Base-by-base conservation (phyloP, 2,888 invertebrate genomes). In the Capitulum mitella region DNA sequence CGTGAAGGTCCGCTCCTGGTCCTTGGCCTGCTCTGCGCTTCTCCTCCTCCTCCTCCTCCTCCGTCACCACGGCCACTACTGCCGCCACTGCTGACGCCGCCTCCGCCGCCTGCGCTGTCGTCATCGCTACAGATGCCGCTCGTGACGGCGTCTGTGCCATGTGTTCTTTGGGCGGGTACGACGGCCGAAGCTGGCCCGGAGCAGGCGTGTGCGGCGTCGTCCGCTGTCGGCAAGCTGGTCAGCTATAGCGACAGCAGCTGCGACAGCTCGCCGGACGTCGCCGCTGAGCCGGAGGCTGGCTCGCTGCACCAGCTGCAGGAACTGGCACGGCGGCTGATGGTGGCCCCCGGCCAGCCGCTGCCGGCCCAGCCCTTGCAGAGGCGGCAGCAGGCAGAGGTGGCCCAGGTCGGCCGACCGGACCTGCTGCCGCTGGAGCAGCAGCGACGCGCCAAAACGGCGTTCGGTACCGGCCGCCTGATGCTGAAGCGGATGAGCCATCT, bases 241-340 rank as follows among this genome's bases (percentile, higher is more conserved):
- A 70, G 29, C 40, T 70, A 70, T 40, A 70, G 70, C 70, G 70
- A 70, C 70, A 70, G 70, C 58, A 58, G 58, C 29, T n/a, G n/a
- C 22, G 29, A 29, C 40, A 26, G 37, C 22, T 70, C 70, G 40
- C 37, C 37, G 70, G 34, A 37, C 37, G 37, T 14, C 37, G 8
- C 70, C 26, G 26, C 10, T 16, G 22, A 51, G 26, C 26, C 26
- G 6, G 70, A 70, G 37, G 1, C 70, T 3, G n/a, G n/a, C 10
- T 14, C 29, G 10, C 37, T 70, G 37, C 37, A n/a, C 26, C 19
- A 10, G 37, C 70, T 70, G 70, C 19, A 40, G 40, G 10, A 6
- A 34, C 6, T 70, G 70, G 26, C 34, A 10, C 70, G 40, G 16
- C 70, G 22, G 14, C 37, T 37, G 37, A 70, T 70, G 37, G 37